Evolutionary conservation across 2,888 invertebrate genomes (phyloP).

Genomic region (Lathronympha strigana): DNA sequence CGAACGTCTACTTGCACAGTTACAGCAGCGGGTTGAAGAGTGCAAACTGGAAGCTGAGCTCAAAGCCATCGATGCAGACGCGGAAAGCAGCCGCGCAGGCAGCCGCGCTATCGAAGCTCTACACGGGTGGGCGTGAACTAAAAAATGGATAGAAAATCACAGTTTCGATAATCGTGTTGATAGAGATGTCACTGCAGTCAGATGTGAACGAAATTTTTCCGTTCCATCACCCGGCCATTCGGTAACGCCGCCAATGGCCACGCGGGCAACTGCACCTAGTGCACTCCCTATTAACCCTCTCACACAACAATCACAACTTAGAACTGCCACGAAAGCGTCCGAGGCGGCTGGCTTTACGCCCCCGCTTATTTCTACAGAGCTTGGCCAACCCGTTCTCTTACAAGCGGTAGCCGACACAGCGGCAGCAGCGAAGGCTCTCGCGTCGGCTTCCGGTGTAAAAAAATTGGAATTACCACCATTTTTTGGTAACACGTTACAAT

Average conservation of each 20-base stretch:
- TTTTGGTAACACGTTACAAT: constrained; percentile 17
- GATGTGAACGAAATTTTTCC: neutral
- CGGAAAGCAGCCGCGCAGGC: neutral
- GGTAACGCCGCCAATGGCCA: constrained; percentile 4
- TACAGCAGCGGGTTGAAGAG: constrained; percentile 6
- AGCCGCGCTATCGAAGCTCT: constrained; percentile 5
- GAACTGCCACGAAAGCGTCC: neutral
- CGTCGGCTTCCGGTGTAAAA: constrained; percentile 7
- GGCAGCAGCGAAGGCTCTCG: constrained; percentile 23
- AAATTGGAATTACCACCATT: constrained; percentile 16
- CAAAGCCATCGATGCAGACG: constrained; percentile 4
- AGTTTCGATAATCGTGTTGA: neutral
- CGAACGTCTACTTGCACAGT: constrained; percentile 1
- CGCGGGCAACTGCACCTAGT: constrained; percentile 19
- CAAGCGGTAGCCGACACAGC: constrained; percentile 20
- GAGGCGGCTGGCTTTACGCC: constrained; percentile 1
- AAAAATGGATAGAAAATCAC: constrained; percentile 13
- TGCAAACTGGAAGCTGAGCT: constrained; percentile 14
- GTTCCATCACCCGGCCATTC: constrained; percentile 2
- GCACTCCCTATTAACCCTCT: neutral
- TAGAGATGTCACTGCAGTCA: neutral
- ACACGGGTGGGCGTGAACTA: constrained; percentile 13
- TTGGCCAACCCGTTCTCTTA: neutral
- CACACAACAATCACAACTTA: neutral
- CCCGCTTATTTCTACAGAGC: constrained; percentile 1